Base-by-base conservation (phyloP, 2,888 invertebrate genomes). In the Crematogaster levior region DNA sequence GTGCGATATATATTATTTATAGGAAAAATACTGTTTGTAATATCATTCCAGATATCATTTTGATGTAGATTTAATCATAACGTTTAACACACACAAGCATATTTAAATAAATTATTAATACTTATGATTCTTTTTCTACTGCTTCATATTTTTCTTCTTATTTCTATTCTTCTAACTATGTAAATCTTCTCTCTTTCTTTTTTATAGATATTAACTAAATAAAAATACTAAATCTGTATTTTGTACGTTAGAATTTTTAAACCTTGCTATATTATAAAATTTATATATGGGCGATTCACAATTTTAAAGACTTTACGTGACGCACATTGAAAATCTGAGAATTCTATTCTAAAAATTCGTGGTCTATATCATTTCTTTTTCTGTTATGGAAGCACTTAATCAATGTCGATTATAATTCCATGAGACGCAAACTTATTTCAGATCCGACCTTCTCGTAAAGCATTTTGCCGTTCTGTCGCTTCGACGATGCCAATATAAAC, bases 371-470 rank as follows among this genome's bases (percentile, higher is more conserved):
- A 34, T 68, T 63, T 56, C 56, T 37, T 68, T 82, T 6, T 61
- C 80, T 60, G 46, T 7, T 56, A 51, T 24, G 46, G n/a, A 58
- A 9, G 24, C 43, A 46, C 37, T 82, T 66, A n/a, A 61, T 82
- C 74, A 75, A 58, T 63, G 73, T 81, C 83, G 43, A 74, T 74
- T 82, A 61, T 83, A 82, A 75, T 70, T 84, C 73, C 46, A 66
- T 46, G 46, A 81, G 61, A 60, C 40, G 18, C 73, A 68, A 74
- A 65, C 85, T 90, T 91, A 91, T 91, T 91, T 90, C 86, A 88
- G 90, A 82, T 86, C 73, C 83, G 90, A 86, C 87, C 89, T 89
- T 85, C 89, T 90, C 90, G 87, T 73, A 83, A 77, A 81, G 72
- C 86, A 87, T 90, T n/a, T 86, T 89, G 88, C 85, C 81, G 58